phyloP scores from a whole-genome alignment of 2,113 vertebrate genomes.

The Osmerus eperlanus region DNA sequence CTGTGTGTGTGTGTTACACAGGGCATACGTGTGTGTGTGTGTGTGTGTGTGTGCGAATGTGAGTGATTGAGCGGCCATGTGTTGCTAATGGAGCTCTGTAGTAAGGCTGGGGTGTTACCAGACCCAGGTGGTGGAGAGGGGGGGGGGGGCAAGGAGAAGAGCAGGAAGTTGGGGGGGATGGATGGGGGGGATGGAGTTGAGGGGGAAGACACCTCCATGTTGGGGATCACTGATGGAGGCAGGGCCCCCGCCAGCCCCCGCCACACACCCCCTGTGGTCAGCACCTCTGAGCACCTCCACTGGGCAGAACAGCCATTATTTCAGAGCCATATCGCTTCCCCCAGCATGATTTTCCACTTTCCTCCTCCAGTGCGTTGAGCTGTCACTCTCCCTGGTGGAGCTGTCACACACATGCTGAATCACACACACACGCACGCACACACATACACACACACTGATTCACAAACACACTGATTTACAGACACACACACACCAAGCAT shows the following conservation, averaged over 20 bases:
- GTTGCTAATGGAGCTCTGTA: conserved; percentile 30
- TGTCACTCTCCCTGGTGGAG: conserved; percentile 6
- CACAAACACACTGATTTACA: conserved; percentile 32
- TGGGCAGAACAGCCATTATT: conserved; percentile 52
- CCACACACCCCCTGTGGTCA: conserved; percentile 40
- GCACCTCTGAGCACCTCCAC: conserved; percentile 35
- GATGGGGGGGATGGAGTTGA: conserved; percentile 17
- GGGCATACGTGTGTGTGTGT: neutral
- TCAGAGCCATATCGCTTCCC: conserved; percentile 30
- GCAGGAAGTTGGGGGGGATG: conserved; percentile 33
- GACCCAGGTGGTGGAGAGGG: conserved; percentile 1
- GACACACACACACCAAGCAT: conserved; percentile 15
- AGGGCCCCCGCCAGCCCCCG: conserved; percentile 32
- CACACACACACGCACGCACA: conserved; percentile 20
- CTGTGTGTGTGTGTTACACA: neutral
- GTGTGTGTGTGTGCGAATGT: neutral
- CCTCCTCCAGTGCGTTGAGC: conserved; percentile 30
- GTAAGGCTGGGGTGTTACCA: neutral
- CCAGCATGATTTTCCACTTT: conserved; percentile 59
- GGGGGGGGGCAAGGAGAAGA: conserved; percentile 11
- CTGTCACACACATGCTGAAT: conserved; percentile 27
- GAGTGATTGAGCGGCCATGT: conserved; percentile 17
- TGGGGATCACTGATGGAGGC: conserved; percentile 41
- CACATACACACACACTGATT: conserved; percentile 11
- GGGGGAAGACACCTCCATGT: conserved; percentile 26